Evolutionary conservation across 2,797 vertebrate species (phyloP), one percentile per base, ranked within the genome.

Genomic region (Chrysocyon brachyurus): DNA sequence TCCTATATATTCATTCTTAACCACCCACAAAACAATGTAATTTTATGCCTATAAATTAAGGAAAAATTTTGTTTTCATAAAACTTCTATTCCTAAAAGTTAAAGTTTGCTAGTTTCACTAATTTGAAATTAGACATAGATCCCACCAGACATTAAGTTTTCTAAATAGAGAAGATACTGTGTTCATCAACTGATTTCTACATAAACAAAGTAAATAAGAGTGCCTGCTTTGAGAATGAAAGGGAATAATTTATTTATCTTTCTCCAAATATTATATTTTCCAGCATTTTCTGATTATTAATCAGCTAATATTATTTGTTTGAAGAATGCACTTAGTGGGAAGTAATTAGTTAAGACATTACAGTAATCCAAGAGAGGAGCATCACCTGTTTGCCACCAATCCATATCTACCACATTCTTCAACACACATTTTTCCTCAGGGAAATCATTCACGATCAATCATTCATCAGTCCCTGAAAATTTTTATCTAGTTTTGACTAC

Each of bases 41-140:
- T 31, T 90, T 66, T 87, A 90, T 49, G 9, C 73, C 57, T 68
- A 3, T 70, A n/a, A 90, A 78, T 83, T 26, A 70, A 12, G 6
- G 19, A 91, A 56, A 77, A n/a, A n/a, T 54, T 75, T 15, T 78
- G 6, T 91, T 87, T 91, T 91, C 61, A 83, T 78, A 91, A 82
- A 87, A 95, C 15, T 6, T 52, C 28, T 40, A 14, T 63, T 81
- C 22, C 26, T 72, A 86, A 85, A 83, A 90, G 26, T 36, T 31
- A 75, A 87, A 87, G 33, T 28, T 59, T 66, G 19, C 22, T 16
- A 78, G 81, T 66, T 70, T 31, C 59, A 89, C 31, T 77, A 57
- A 70, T 56, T 10, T 46, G 36, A 78, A 92, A 89, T 85, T 73
- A 79, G 33, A 73, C 11, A 77, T 9, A 86, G 8, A 94, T 12